A percentile compares a stretch with the other conserved stretches of the same genome.
Conservation (phyloP, 2,888 invertebrate genomes). For the Bruchidius siliquastri region DNA sequence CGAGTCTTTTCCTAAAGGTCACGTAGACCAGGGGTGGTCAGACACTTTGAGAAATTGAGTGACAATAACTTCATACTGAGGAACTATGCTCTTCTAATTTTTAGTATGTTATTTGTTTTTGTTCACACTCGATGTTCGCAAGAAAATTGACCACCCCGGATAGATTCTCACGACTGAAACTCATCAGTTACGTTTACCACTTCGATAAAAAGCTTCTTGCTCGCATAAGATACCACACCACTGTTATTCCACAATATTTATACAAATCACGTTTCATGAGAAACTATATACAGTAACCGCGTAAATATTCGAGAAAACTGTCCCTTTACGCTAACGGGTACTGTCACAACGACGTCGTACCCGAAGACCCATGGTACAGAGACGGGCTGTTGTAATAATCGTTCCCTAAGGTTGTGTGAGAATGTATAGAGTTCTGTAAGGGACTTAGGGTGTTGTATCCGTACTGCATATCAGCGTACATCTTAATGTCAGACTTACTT, state of each 20-base stretch:
- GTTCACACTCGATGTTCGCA: too few species aligned
- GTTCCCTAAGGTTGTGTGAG: conserved; percentile 53
- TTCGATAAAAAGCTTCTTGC: not conserved
- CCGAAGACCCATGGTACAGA: conserved; percentile 65
- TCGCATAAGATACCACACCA: not conserved
- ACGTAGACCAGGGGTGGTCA: too few species aligned
- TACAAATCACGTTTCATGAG: not conserved
- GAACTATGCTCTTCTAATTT: too few species aligned
- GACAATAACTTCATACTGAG: too few species aligned
- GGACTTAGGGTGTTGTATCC: conserved; percentile 61
- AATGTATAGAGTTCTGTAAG: conserved; percentile 57
- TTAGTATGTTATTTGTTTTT: too few species aligned
- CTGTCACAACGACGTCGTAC: conserved; percentile 87
- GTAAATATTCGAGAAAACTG: conserved; percentile 20
- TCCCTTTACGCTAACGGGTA: conserved; percentile 76
- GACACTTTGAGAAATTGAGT: too few species aligned
- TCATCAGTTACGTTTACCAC: too few species aligned
- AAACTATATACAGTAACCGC: not conserved
- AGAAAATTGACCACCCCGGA: too few species aligned
- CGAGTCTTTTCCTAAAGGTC: too few species aligned
- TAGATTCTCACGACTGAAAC: too few species aligned
- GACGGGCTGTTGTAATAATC: conserved; percentile 83
- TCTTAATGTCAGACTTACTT: conserved; percentile 84
- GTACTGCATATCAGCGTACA: conserved; percentile 76
- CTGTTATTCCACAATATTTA: not conserved